These are phyloP conservation scores for Hassar affinis DNA, from an alignment of 2,113 vertebrate genomes.

Conservation along the genomic window DNA sequence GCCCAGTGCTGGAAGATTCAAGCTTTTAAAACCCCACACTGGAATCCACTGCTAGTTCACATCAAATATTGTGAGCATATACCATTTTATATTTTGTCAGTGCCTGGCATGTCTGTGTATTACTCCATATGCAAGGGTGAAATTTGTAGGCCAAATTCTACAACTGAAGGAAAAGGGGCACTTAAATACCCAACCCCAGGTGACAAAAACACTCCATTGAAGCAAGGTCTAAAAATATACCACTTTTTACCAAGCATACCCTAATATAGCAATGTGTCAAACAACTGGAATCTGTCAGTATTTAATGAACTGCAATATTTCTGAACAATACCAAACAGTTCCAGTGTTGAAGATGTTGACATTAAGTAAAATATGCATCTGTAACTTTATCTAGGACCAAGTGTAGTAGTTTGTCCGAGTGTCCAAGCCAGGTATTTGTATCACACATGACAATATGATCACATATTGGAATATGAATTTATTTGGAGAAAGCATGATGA, in stretches of 20 bases:
- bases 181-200: background rate
- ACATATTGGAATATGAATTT: background rate
- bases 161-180: background rate
- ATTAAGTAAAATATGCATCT: background rate
- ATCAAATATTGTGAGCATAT: background rate
- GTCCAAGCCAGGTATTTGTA: background rate
- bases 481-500: background rate
- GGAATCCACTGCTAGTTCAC: background rate
- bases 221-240: background rate
- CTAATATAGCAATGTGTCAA: background rate
- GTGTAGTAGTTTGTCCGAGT: background rate
- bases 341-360: background rate
- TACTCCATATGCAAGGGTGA: background rate
- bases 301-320: background rate
- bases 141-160: background rate
- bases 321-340: background rate
- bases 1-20: background rate
- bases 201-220: background rate
- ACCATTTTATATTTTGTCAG: background rate
- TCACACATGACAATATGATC: background rate
- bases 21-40: background rate
- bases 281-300: background rate
- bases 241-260: background rate
- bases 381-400: background rate
- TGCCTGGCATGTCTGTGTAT: background rate